Evolutionary conservation across 2,888 invertebrate genomes (phyloP).

Genomic region (Drepana falcataria): DNA sequence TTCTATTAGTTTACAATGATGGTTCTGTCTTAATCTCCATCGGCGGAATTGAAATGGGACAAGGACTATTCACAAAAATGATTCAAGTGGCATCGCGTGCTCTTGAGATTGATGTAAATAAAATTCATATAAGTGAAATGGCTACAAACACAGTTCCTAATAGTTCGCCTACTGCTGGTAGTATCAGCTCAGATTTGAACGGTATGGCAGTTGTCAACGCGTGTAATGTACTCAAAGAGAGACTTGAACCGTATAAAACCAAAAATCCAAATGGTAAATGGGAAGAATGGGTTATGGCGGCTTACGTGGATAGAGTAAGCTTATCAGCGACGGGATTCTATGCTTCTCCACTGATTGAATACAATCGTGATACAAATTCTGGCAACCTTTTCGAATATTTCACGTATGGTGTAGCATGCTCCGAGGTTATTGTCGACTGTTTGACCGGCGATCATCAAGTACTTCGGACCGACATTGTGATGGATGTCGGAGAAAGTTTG

Average conservation of each 20-base stretch:
- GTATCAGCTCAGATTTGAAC: conserved; percentile 87
- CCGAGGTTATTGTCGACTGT: conserved; percentile 92
- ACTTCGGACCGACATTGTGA: conserved; percentile 89
- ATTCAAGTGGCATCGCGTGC: conserved; percentile 87
- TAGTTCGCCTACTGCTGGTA: conserved; percentile 88
- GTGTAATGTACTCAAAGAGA: conserved; percentile 81
- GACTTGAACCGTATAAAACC: conserved; percentile 82
- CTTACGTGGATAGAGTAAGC: conserved; percentile 83
- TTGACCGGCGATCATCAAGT: conserved; percentile 92
- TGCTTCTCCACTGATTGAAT: conserved; percentile 82
- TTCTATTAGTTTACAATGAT: conserved; percentile 86
- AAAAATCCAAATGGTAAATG: conserved; percentile 84
- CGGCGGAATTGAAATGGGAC: conserved; percentile 94
- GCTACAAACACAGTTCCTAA: conserved; percentile 91
- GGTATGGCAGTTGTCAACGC: conserved; percentile 90
- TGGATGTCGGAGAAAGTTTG: conserved; percentile 93
- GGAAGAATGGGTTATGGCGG: conserved; percentile 87
- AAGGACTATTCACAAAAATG: conserved; percentile 94
- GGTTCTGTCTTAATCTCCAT: conserved; percentile 89
- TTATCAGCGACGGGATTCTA: conserved; percentile 88
- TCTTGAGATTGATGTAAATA: conserved; percentile 79
- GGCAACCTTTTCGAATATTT: conserved; percentile 87
- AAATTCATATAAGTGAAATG: conserved; percentile 86
- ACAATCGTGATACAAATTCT: conserved; percentile 79
- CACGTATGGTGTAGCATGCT: conserved; percentile 87